Base-by-base conservation (phyloP, 2,113 vertebrate genomes). In the Camarhynchus parvulus region DNA sequence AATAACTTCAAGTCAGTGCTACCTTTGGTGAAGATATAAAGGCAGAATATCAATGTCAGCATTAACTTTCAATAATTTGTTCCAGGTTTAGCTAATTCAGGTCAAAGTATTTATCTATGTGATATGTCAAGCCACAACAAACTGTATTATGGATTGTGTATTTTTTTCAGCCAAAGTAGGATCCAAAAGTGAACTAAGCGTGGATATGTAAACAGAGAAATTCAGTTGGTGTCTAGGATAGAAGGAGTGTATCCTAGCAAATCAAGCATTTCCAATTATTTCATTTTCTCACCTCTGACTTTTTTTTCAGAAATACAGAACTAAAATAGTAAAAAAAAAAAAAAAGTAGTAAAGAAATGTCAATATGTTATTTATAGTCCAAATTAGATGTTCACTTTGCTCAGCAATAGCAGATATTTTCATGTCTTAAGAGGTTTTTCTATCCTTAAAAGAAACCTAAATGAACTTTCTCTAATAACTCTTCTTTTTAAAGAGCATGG, bases 91-190 rank as follows among this genome's bases (percentile, higher is more conserved):
- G 93, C 35, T 30, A 96, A 92, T 95, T 89, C 75, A 96, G 94
- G 96, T 96, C 95, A 96, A 94, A 97, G 69, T 94, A 95, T 97
- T 97, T 44, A 91, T 94, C 94, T 88, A 81, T 95, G 86, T 92
- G 83, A 91, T 97, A 92, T 81, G 94, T 96, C 84, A 97, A 96
- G 87, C 73, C 91, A 91, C 82, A 95, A 61, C 61, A 92, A 92
- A 87, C 66, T 90, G 13, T 86, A 27, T 76, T 94, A 62, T 37
- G 42, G 41, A 77, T 78, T 63, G 16, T 64, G 21, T 74, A 79
- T 81, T 85, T 75, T 92, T 81, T 78, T 89, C 66, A 70, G 78
- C 20, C 50, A 68, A 69, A 92, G n/a, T 46, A 81, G 77, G 46
- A 90, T 92, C 33, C 39, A 67, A 53, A 85, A 87, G 56, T 78